Conservation (phyloP, 2,113 vertebrate genomes). For the Tragulus kanchil region DNA sequence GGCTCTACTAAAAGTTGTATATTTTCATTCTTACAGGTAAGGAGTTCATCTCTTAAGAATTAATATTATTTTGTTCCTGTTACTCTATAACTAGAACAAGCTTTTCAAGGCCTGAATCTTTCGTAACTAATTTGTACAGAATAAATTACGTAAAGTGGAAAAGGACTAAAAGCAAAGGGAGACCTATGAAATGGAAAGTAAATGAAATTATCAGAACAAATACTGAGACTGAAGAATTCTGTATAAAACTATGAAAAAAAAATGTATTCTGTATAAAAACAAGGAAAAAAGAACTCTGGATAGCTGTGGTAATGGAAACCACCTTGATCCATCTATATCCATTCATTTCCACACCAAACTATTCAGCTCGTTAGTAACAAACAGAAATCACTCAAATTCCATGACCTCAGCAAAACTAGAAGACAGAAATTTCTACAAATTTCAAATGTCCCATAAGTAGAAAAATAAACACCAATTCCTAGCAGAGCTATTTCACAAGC, state of each 20-base stretch:
- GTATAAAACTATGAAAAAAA: neutral
- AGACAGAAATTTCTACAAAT: neutral
- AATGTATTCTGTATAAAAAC: neutral
- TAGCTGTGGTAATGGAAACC: neutral
- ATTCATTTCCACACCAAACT: neutral
- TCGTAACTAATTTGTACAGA: slow-evolving; percentile 16
- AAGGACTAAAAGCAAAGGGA: slow-evolving; percentile 44
- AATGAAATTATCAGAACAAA: slow-evolving; percentile 50
- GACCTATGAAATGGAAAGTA: neutral
- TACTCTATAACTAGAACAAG: slow-evolving; percentile 41
- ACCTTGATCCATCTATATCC: neutral
- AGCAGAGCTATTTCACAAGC: slow-evolving; percentile 23
- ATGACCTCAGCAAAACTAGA: neutral
- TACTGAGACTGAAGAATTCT: slow-evolving; percentile 13
- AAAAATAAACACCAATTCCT: slow-evolving; percentile 32
- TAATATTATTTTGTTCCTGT: neutral
- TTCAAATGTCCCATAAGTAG: slow-evolving; percentile 19
- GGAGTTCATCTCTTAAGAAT: neutral
- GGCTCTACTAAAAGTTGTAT: neutral
- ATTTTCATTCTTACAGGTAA: slow-evolving; percentile 35
- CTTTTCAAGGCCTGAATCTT: neutral
- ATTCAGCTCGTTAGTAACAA: slow-evolving; percentile 12
- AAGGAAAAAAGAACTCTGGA: neutral
- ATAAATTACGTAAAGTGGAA: slow-evolving; percentile 33
- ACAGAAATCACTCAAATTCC: slow-evolving; percentile 10